phyloP scores from a whole-genome alignment of 2,797 vertebrate species.

The Ctenochaetus hawaiiensis region DNA sequence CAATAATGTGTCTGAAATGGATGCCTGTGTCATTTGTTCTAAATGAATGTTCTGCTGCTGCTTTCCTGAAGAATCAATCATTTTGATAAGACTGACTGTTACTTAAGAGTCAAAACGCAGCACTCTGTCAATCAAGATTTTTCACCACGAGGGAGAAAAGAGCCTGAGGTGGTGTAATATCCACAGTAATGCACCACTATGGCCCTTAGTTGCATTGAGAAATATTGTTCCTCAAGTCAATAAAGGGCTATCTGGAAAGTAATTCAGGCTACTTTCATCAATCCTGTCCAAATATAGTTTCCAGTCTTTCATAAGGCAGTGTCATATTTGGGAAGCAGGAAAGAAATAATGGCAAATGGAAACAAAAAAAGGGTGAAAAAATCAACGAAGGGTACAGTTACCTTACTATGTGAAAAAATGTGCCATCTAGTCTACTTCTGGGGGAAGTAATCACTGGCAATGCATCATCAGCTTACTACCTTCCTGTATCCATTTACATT shows the following conservation, averaged over 20 bases:
- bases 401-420: slow-evolving; percentile 9
- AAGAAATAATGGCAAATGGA: background rate
- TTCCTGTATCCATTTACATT: background rate
- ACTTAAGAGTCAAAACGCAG: slow-evolving; percentile 13
- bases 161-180: slow-evolving; percentile 59
- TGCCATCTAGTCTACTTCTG: background rate
- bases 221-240: slow-evolving; percentile 44
- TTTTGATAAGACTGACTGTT: background rate
- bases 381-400: slow-evolving; percentile 5
- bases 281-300: slow-evolving; percentile 9
- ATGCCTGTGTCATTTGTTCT: background rate
- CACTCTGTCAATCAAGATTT: slow-evolving; percentile 10
- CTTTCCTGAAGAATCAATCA: background rate
- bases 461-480: background rate
- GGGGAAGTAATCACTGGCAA: slow-evolving; percentile 1
- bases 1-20: background rate
- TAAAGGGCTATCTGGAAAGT: background rate
- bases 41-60: background rate
- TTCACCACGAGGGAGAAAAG: background rate
- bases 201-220: slow-evolving; percentile 30
- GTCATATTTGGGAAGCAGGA: slow-evolving; percentile 36
- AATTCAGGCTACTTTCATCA: slow-evolving; percentile 21
- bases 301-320: slow-evolving; percentile 15
- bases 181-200: slow-evolving; percentile 26
- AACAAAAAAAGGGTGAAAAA: slow-evolving; percentile 10